phyloP scores from a whole-genome alignment of 2,797 vertebrate species.

The Sebastes minor region DNA sequence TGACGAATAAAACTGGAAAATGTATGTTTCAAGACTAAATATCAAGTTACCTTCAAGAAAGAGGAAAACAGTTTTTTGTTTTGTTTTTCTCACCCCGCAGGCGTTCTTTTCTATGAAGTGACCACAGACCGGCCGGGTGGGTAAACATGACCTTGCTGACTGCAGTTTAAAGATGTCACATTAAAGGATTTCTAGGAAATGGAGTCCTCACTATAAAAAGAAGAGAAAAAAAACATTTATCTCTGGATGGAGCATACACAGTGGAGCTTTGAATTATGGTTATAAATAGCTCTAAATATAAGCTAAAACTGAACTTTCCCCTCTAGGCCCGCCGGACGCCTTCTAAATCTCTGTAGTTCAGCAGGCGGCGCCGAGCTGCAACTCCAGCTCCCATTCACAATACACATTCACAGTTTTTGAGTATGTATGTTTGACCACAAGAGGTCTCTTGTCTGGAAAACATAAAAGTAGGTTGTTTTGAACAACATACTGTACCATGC shows the following conservation, averaged over 20 bases:
- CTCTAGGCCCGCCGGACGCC: neutral
- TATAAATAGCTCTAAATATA: neutral
- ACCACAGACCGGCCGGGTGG: neutral
- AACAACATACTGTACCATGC: neutral
- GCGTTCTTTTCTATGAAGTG: neutral
- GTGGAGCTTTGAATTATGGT: neutral
- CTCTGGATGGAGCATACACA: neutral
- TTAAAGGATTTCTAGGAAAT: conserved; percentile 20
- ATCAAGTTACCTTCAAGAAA: neutral
- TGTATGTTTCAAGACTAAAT: conserved; percentile 5
- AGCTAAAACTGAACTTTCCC: neutral
- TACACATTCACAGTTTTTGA: neutral
- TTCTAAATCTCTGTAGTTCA: neutral
- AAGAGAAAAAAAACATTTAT: neutral
- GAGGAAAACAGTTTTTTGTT: neutral
- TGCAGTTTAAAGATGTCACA: conserved; percentile 13
- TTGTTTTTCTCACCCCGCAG: conserved; percentile 1
- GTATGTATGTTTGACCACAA: neutral
- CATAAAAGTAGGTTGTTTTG: neutral
- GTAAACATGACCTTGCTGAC: conserved; percentile 17
- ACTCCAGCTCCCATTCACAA: neutral
- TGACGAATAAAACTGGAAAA: conserved; percentile 9
- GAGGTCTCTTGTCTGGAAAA: neutral
- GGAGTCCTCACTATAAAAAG: neutral
- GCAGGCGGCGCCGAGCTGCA: too few relatives aligned